Evolutionary conservation across 2,113 vertebrate species (phyloP).

Genomic region (Spea bombifrons): DNA sequence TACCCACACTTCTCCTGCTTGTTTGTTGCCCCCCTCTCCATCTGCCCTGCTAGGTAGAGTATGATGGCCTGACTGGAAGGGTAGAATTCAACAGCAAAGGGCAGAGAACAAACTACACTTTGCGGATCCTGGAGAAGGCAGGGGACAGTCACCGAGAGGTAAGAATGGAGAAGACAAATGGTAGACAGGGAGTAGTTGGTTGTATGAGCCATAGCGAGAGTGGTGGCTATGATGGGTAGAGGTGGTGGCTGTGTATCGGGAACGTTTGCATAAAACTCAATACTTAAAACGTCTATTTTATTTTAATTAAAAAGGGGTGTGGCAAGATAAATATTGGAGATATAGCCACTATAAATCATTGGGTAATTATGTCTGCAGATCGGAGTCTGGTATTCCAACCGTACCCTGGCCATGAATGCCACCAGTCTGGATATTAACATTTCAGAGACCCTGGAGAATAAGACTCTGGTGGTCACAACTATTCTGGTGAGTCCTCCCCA

Average conservation of each 20-base stretch:
- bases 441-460: conserved; percentile 81
- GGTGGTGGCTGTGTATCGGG: neutral
- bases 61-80: conserved; percentile 82
- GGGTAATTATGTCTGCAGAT: conserved; percentile 61
- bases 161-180: conserved; percentile 39
- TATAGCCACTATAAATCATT: too few relatives aligned
- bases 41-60: conserved; percentile 76
- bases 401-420: conserved; percentile 84
- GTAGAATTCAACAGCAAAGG: conserved; percentile 93
- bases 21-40: neutral
- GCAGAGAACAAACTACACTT: conserved; percentile 88
- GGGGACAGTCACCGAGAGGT: conserved; percentile 82
- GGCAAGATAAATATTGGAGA: too few relatives aligned
- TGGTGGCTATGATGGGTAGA: neutral
- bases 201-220: neutral
- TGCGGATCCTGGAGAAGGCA: conserved; percentile 83
- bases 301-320: too few relatives aligned
- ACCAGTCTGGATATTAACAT: conserved; percentile 80
- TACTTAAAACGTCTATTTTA: too few relatives aligned
- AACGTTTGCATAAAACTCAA: too few relatives aligned
- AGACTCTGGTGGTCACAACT: conserved; percentile 83
- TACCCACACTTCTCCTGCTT: neutral
- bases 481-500: conserved; percentile 75
- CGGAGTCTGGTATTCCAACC: conserved; percentile 85
- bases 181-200: neutral